Evolutionary conservation across 2,888 invertebrate species (phyloP).

Genomic region (Drosophila putrida): DNA sequence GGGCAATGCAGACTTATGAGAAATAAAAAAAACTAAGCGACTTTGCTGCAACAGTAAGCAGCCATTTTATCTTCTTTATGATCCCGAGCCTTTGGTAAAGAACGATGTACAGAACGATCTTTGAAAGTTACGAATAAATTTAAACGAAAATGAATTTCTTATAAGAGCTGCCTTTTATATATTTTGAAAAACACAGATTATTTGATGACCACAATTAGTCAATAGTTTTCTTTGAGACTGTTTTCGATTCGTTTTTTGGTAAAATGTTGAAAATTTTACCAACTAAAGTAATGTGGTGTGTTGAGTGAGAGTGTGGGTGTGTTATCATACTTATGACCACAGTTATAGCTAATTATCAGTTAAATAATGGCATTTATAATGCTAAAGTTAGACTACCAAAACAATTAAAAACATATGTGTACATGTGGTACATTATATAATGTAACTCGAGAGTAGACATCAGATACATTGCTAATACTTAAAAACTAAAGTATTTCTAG

Average conservation of each 20-base stretch:
- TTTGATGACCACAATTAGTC: slow-evolving; percentile 41
- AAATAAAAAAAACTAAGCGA: too few relatives aligned
- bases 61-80: background rate
- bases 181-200: slow-evolving; percentile 47
- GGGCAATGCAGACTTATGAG: too few relatives aligned
- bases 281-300: slow-evolving; percentile 27
- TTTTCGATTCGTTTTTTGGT: slow-evolving; percentile 38
- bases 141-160: slow-evolving; percentile 85
- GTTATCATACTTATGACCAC: slow-evolving; percentile 68
- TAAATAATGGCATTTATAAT: slow-evolving; percentile 83
- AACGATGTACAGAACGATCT: too few relatives aligned
- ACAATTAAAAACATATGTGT: slow-evolving; percentile 58
- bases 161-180: slow-evolving; percentile 48
- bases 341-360: slow-evolving; percentile 72
- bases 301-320: slow-evolving; percentile 16
- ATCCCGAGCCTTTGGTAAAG: too few relatives aligned
- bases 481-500: slow-evolving; percentile 57
- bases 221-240: slow-evolving; percentile 55
- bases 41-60: background rate
- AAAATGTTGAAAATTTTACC: slow-evolving; percentile 30
- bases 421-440: slow-evolving; percentile 41
- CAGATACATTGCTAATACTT: slow-evolving; percentile 67
- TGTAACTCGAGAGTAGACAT: slow-evolving; percentile 42
- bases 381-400: slow-evolving; percentile 77
- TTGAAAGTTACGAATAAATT: background rate